Percentiles rank a stretch among this genome's conserved stretches.
Evolutionary conservation across 2,797 vertebrate genomes (phyloP).

Genomic region (Crypturellus tataupa): DNA sequence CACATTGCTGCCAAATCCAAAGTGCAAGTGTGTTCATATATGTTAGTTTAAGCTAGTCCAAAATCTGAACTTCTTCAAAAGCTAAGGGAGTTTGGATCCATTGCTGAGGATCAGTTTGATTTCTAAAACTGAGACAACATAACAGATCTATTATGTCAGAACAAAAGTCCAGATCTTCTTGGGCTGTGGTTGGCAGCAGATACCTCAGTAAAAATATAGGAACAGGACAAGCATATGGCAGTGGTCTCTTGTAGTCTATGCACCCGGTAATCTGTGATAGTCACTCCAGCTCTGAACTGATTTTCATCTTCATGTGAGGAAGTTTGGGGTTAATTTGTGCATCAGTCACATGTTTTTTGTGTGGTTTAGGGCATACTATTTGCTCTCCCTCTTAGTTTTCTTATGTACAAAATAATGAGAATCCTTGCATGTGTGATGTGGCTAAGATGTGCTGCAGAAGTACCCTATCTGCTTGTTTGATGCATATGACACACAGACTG

Average conservation of each 20-base stretch:
- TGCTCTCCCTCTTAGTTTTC: not conserved
- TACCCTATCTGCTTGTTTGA: fast-evolving
- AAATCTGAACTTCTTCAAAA: constrained; percentile 15
- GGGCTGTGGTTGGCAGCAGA: not conserved
- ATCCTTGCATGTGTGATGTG: not conserved
- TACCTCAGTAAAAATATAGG: not conserved
- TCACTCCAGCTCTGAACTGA: not conserved
- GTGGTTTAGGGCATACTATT: not conserved
- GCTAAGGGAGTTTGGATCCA: not conserved
- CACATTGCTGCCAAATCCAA: constrained; percentile 25
- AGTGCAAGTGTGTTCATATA: constrained; percentile 33
- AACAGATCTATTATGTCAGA: constrained; percentile 20
- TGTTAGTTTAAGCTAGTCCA: constrained; percentile 38
- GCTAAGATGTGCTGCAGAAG: not conserved
- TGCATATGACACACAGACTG: not conserved
- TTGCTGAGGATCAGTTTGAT: not conserved
- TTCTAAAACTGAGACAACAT: not conserved
- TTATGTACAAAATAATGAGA: not conserved
- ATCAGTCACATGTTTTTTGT: not conserved
- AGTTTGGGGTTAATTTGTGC: not conserved
- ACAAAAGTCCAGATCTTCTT: not conserved
- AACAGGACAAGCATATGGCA: not conserved
- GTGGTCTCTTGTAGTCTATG: not conserved
- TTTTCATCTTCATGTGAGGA: not conserved
- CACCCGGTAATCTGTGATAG: not conserved